Evolutionary conservation across 2,888 invertebrate species (phyloP), one percentile per base, ranked within the genome.

Genomic region (Athripsodes cinereus): DNA sequence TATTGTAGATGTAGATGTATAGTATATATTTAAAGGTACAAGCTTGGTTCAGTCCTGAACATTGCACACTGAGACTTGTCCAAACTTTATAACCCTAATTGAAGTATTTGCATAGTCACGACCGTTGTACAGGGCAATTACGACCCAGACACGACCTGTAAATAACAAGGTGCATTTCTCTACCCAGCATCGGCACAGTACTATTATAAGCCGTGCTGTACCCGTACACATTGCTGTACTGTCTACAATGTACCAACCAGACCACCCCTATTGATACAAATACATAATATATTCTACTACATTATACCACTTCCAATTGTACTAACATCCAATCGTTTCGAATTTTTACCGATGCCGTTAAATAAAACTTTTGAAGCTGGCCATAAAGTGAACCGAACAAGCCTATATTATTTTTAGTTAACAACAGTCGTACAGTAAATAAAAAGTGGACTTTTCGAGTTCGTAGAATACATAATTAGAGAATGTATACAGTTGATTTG

Each of bases 141-240:
- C 68, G 67, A 66, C 65, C 67, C 69, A 71, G 71, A 71, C 69
- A 69, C 68, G 66, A 68, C 69, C 69, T 70, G 54, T 54, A 72
- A 71, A 73, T 74, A 67, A 81, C 80, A 55, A 80, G 75, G 31
- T 82, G 70, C 10, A 82, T 69, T 20, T 79, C 72, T 64, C 20
- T 86, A 71, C 65, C 47, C 55, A 8, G 40, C 13, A 13, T 40
- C 40, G 40, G 16, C 40, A n/a, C 40, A 8, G 40, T 40, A 16
- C 16, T n/a, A 26, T 13, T 13, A 16, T 40, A n/a, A n/a, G n/a
- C n/a, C 13, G 13, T 40, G 16, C 13, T n/a, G 16, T 40, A 40
- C 13, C 13, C 13, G 13, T 16, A 31, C 31, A 31, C 31, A 8
- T 31, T 31, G 6, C 31, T 8, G 31, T 31, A 31, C 31, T 31